Evolutionary conservation across 2,888 invertebrate genomes (phyloP).

Genomic region (Penaeus monodon): DNA sequence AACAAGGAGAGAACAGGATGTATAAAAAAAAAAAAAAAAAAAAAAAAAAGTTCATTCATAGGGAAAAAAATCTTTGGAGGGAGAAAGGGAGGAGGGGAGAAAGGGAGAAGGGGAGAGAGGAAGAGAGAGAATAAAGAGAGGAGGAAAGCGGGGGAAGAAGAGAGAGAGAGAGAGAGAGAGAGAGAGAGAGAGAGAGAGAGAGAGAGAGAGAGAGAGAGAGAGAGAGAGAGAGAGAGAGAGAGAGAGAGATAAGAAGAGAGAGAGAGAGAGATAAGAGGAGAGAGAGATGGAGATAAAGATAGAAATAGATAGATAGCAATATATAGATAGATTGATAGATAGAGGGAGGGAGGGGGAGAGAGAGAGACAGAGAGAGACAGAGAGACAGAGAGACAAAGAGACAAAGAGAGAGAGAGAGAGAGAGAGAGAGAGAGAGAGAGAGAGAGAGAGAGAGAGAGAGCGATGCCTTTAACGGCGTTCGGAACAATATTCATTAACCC

Average conservation of each 20-base stretch:
- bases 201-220: neutral
- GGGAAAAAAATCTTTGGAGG: too few species aligned
- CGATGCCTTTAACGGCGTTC: neutral
- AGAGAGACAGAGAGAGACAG: neutral
- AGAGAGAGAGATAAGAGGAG: neutral
- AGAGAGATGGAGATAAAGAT: neutral
- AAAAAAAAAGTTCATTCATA: too few species aligned
- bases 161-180: neutral
- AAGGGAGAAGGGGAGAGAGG: neutral
- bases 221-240: neutral
- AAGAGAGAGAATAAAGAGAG: neutral
- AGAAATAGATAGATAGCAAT: neutral
- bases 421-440: neutral
- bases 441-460: slow-evolving; percentile 11
- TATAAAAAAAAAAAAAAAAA: too few species aligned
- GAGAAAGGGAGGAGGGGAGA: neutral
- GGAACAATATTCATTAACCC: neutral
- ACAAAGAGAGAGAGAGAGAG: slow-evolving; percentile 17
- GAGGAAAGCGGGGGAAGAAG: neutral
- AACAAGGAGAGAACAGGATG: too few species aligned
- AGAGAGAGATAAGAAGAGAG: too few species aligned
- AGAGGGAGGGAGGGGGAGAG: neutral
- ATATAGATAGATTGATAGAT: neutral
- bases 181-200: neutral
- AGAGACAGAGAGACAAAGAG: slow-evolving; percentile 6